Evolutionary conservation across 2,888 invertebrate species (phyloP).

Genomic region (Patella pellucida): DNA sequence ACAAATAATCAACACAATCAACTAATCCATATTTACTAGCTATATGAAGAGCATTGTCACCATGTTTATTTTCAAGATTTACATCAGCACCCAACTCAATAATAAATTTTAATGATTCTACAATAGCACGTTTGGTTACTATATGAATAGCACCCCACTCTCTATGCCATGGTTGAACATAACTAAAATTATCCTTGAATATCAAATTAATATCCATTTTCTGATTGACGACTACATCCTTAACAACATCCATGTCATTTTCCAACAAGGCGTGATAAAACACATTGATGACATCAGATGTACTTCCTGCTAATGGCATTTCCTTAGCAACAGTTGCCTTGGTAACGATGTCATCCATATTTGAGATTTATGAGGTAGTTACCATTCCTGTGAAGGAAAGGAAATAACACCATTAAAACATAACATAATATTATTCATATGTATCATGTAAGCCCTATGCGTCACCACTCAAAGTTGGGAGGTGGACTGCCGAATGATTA

Average conservation of each 20-base stretch:
- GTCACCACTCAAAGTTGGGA: too few relatives aligned
- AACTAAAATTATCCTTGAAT: constrained; percentile 40
- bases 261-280: constrained; percentile 50
- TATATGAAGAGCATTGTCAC: constrained; percentile 54
- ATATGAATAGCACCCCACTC: constrained; percentile 50
- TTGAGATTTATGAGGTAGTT: background rate
- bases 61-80: constrained; percentile 43
- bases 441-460: too few relatives aligned
- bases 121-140: constrained; percentile 41
- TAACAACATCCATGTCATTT: constrained; percentile 39
- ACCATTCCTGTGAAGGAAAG: constrained; percentile 9
- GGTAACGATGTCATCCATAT: constrained; percentile 9
- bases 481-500: too few relatives aligned
- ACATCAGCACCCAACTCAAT: constrained; percentile 47
- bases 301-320: constrained; percentile 1
- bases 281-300: constrained; percentile 18
- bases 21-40: constrained; percentile 54
- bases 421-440: background rate
- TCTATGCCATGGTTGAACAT: constrained; percentile 45
- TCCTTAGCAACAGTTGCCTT: constrained; percentile 16
- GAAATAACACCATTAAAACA: background rate
- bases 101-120: constrained; percentile 42
- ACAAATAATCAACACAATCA: constrained; percentile 45
- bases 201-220: constrained; percentile 45
- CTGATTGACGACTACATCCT: constrained; percentile 31